These are phyloP conservation scores for Callipepla californica DNA, from an alignment of 2,113 vertebrate species.

Conservation along the genomic window DNA sequence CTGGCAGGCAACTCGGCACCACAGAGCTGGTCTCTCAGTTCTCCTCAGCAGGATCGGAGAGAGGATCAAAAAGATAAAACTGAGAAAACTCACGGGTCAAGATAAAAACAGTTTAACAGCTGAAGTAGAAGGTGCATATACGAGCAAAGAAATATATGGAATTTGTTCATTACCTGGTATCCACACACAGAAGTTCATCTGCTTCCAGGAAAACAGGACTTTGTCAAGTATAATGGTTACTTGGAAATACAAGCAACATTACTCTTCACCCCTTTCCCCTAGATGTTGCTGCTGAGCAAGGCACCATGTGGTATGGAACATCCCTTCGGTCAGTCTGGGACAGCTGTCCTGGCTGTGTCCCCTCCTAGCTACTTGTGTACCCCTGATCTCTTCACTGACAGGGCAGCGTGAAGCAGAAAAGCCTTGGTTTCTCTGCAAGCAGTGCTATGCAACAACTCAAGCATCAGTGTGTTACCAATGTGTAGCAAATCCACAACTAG, in stretches of 20 bases:
- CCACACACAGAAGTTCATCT: not conserved
- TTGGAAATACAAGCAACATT: not conserved
- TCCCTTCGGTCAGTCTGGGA: not conserved
- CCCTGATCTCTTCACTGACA: not conserved
- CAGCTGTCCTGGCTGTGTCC: not conserved
- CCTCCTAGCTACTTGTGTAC: not conserved
- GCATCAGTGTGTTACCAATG: not conserved
- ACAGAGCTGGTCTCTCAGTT: not conserved
- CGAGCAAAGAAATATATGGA: not conserved
- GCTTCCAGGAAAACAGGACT: not conserved
- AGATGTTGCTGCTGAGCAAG: not conserved
- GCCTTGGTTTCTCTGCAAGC: too few species aligned
- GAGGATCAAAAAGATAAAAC: not conserved
- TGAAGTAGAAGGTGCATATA: not conserved
- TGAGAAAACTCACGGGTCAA: not conserved
- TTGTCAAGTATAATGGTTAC: not conserved
- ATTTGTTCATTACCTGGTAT: not conserved
- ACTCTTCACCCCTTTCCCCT: not conserved
- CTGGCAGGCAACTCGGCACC: not conserved
- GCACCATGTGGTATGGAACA: not conserved
- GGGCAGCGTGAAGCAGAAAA: not conserved
- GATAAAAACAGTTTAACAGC: not conserved
- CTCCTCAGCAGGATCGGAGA: not conserved
- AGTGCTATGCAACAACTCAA: not conserved
- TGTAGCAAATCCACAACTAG: not conserved